Evolutionary conservation across 2,888 invertebrate species (phyloP), one percentile per base, ranked within the genome.

Genomic region (Acrobasis repandana): DNA sequence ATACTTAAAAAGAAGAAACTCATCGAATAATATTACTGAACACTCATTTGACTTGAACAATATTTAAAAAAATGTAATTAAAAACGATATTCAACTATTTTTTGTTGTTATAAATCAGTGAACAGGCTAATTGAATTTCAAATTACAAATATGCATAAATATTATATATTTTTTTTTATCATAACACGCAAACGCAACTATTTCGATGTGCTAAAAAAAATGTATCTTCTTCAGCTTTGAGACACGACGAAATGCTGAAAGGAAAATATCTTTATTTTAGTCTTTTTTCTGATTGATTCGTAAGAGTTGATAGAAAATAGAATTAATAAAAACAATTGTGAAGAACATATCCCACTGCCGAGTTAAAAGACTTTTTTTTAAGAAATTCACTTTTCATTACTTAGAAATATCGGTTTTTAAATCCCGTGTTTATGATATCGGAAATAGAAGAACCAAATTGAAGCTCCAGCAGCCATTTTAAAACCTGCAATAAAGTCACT

Each of bases 211-310:
- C 54, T 38, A 36, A 54, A 54, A 20, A 38, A 38, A 54, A 38
- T 54, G 36, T 38, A 38, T 72, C 63, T 77, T 72, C 66, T 75
- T 70, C 69, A 66, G 75, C 72, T 66, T 69, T 71, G 64, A 66
- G 72, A 76, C 70, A 70, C 65, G 70, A 67, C 66, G 67, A 75
- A 62, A 68, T 52, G 79, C 84, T 85, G 84, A 79, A 85, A 85
- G 71, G 66, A 82, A 82, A 85, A 80, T 72, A 69, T 66, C 67
- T 52, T 60, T 20, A 57, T 59, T 77, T 83, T 83, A 80, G 77
- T 79, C 73, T 73, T 66, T 70, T 73, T 56, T 11, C 43, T 43
- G 49, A 43, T 43, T 14, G 43, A 43, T 15, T 18, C 15, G 20
- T 18, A n/a, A 14, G 4, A 43, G 11, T 75, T 67, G 65, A 4